Evolutionary conservation across 2,888 invertebrate genomes (phyloP), one percentile per base, ranked within the genome.

Genomic region (Pandemis corylana): DNA sequence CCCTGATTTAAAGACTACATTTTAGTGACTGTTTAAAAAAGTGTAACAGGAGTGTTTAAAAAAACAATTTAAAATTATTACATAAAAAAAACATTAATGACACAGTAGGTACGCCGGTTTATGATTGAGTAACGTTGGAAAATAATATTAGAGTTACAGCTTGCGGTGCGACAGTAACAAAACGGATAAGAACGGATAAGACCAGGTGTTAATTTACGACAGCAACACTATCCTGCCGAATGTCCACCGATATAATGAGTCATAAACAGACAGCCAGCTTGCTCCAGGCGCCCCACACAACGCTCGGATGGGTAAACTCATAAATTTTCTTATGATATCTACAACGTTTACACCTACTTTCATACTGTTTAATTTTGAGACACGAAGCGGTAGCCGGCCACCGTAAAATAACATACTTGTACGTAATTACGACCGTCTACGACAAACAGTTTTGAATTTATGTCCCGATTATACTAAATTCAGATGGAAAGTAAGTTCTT

Each of bases 371-470:
- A 88, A 87, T 85, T 87, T 87, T 85, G 83, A 85, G 82, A 85
- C 82, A 83, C 82, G 85, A 80, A 81, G 86, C 80, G 87, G 88
- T 87, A 85, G 87, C 84, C 85, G 85, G 83, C 83, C 81, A 84
- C 88, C 88, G 86, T 88, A 87, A 87, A 88, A 88, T 85, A 86
- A 89, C 85, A 86, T 91, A 89, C 91, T 89, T 90, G 91, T 88
- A 89, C 87, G 89, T 89, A 88, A 90, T 90, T 87, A 89, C 85
- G 86, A 87, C 81, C 87, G 85, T 84, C 85, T 81, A 87, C 85
- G 86, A 89, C 89, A 91, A 90, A 92, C 90, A 88, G 84, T 84
- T 83, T 82, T 81, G 84, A 84, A 90, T 92, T 92, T 90, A 92
- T 87, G 86, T 85, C 83, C 79, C 81, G 83, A 46, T 85, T 78